Percentiles rank a stretch among this genome's conserved stretches.
These are phyloP conservation scores for Ptychadena robeensis DNA, from an alignment of 2,797 vertebrate genomes.

Conservation along the genomic window DNA sequence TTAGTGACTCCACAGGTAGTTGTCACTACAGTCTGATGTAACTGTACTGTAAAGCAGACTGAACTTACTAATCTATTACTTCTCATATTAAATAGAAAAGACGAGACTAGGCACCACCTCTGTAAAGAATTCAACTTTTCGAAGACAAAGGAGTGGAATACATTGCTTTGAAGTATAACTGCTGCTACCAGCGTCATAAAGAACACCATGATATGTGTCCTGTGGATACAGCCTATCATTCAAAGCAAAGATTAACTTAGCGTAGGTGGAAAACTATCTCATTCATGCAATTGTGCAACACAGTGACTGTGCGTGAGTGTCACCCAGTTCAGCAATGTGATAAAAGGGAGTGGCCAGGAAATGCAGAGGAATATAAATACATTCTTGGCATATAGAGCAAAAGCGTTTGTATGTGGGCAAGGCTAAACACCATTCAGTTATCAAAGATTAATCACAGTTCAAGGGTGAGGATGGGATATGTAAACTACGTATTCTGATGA, in stretches of 20 bases:
- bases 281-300: slow-evolving; percentile 61
- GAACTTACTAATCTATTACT: not conserved
- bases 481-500: not conserved
- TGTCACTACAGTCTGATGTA: no score
- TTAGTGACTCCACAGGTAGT: no score
- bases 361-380: slow-evolving; percentile 45
- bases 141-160: not conserved
- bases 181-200: slow-evolving; percentile 11
- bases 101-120: not conserved
- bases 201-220: slow-evolving; percentile 36
- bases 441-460: slow-evolving; percentile 1
- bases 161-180: slow-evolving; percentile 12
- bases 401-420: slow-evolving; percentile 29
- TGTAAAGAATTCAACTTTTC: slow-evolving; percentile 18
- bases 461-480: not conserved
- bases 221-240: slow-evolving; percentile 43
- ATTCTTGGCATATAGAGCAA: slow-evolving; percentile 28
- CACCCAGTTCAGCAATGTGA: slow-evolving; percentile 55
- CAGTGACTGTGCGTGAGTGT: slow-evolving; percentile 59
- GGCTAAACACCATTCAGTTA: not conserved
- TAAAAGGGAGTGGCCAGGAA: slow-evolving; percentile 60
- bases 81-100: not conserved
- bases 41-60: not conserved
- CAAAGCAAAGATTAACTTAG: slow-evolving; percentile 54
- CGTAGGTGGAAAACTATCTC: slow-evolving; percentile 58